Conservation (phyloP, 2,113 vertebrate species). For the Cardinalis cardinalis region DNA sequence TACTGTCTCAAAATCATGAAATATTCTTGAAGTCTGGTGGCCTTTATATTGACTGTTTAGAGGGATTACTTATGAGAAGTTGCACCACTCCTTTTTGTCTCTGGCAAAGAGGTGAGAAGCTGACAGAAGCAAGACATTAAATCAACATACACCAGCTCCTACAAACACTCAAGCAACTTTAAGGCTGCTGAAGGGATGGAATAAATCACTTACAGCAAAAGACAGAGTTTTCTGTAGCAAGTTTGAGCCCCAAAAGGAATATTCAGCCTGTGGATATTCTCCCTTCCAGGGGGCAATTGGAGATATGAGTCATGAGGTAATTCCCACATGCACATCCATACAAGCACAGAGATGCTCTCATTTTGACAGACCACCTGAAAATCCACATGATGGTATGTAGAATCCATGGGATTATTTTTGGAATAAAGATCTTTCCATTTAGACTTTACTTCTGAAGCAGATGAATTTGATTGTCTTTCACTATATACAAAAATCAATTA, state of each 20-base stretch:
- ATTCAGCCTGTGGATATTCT: neutral
- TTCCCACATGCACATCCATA: neutral
- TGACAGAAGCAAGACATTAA: neutral
- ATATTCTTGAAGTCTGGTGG: neutral
- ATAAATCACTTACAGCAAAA: neutral
- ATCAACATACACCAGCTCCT: neutral
- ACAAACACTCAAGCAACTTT: neutral
- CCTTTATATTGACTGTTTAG: neutral
- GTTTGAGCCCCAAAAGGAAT: neutral
- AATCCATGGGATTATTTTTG: neutral
- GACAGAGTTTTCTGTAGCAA: neutral
- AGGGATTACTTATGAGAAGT: neutral
- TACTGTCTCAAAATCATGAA: neutral
- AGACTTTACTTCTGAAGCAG: neutral
- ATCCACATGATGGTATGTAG: neutral
- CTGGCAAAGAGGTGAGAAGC: neutral
- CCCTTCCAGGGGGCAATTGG: rapidly evolving
- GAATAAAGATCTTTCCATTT: neutral
- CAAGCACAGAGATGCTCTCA: neutral
- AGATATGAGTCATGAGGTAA: rapidly evolving
- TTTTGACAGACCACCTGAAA: neutral
- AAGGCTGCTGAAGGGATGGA: neutral
- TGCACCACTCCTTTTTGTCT: neutral
- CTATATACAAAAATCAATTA: conserved; percentile 32
- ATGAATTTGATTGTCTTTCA: neutral